Percentiles rank a stretch among this genome's conserved stretches.
Evolutionary conservation across 2,888 invertebrate genomes (phyloP).

Genomic region (Plusia festucae): DNA sequence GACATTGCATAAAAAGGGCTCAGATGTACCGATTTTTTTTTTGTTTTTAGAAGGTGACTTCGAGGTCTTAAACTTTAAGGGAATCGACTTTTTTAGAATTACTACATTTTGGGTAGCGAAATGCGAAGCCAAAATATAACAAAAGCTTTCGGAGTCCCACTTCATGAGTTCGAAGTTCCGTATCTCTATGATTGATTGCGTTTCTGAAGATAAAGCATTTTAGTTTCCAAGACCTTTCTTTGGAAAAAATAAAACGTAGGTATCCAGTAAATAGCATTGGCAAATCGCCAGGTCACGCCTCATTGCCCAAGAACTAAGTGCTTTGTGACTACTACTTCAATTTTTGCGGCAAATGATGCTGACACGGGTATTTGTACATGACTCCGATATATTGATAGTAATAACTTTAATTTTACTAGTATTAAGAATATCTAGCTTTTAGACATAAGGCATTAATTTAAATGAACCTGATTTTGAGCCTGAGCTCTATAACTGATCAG

Average conservation of each 20-base stretch:
- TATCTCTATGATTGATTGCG: slow-evolving; percentile 49
- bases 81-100: neutral
- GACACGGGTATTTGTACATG: slow-evolving; percentile 23
- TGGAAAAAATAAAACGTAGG: slow-evolving; percentile 53
- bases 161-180: slow-evolving; percentile 12
- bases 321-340: slow-evolving; percentile 36
- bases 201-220: slow-evolving; percentile 37
- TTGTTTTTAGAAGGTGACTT: too few relatives aligned
- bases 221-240: slow-evolving; percentile 48
- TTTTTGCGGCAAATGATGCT: slow-evolving; percentile 39
- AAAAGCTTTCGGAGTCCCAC: slow-evolving; percentile 15
- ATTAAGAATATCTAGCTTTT: too few relatives aligned
- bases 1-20: too few relatives aligned
- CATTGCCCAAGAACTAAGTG: slow-evolving; percentile 57
- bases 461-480: too few relatives aligned
- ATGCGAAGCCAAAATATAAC: neutral
- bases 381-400: slow-evolving; percentile 24
- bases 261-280: slow-evolving; percentile 59
- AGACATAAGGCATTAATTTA: too few relatives aligned
- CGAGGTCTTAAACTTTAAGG: too few relatives aligned
- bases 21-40: too few relatives aligned
- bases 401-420: slow-evolving; percentile 21
- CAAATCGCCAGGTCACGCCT: slow-evolving; percentile 55
- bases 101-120: neutral
- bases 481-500: too few relatives aligned